phyloP scores from a whole-genome alignment of 2,797 vertebrate species.

The Telmatherina bonti region DNA sequence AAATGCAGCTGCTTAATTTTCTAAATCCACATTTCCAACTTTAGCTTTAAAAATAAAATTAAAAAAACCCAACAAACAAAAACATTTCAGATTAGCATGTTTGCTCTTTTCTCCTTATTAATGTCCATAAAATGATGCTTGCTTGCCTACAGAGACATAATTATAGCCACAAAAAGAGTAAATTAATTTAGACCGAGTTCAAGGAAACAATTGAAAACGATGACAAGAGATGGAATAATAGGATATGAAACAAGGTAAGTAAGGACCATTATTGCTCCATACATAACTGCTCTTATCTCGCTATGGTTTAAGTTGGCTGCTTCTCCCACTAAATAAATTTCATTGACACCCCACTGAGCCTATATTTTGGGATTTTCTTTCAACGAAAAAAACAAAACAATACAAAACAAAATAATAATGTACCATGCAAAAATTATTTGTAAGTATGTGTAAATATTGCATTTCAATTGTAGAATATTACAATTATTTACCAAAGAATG shows the following conservation, averaged over 20 bases:
- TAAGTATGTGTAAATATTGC: conserved; percentile 44
- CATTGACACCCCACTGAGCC: conserved; percentile 26
- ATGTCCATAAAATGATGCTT: conserved; percentile 14
- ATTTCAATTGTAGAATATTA: conserved; percentile 61
- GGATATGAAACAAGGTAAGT: conserved; percentile 28
- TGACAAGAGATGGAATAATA: conserved; percentile 16
- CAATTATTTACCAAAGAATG: conserved; percentile 31
- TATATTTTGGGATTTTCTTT: conserved; percentile 30
- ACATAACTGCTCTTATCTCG: conserved; percentile 37
- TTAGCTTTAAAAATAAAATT: conserved; percentile 38
- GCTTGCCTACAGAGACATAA: conserved; percentile 15
- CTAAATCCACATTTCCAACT: conserved; percentile 53
- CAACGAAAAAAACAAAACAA: neutral
- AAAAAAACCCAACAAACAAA: neutral
- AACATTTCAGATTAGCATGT: conserved; percentile 35
- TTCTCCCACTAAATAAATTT: conserved; percentile 24
- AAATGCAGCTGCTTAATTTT: conserved; percentile 59
- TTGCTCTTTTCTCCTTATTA: conserved; percentile 26
- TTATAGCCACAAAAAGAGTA: conserved; percentile 13
- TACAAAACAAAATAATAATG: too few species aligned
- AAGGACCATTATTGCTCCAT: conserved; percentile 28
- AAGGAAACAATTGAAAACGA: conserved; percentile 19
- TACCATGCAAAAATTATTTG: neutral
- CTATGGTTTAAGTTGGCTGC: conserved; percentile 30
- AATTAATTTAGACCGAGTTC: conserved; percentile 17